A percentile compares a stretch with the other conserved stretches of the same genome.
Evolutionary conservation across 2,888 invertebrate species (phyloP).

Genomic region (Lacanobia wlatinum): DNA sequence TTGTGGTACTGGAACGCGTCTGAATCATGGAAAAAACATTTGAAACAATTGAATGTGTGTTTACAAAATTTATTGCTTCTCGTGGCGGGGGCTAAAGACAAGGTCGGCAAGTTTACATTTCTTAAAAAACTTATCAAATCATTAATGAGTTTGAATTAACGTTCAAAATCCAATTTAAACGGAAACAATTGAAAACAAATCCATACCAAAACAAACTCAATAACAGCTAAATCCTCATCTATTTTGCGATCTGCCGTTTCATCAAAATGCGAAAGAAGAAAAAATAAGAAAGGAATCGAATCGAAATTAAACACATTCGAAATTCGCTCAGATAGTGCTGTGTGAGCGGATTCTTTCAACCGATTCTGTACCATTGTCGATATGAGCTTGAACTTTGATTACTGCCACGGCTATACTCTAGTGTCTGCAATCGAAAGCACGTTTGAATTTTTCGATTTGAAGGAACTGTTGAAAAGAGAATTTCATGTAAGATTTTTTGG

Average conservation of each 20-base stretch:
- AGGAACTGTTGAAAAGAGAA: constrained; percentile 5
- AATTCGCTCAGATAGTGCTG: constrained; percentile 61
- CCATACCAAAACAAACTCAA: constrained; percentile 31
- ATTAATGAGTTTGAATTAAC: background rate
- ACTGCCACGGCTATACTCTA: constrained; percentile 32
- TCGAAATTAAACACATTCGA: constrained; percentile 64
- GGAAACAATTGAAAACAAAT: constrained; percentile 9
- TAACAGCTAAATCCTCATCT: constrained; percentile 47
- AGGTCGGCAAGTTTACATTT: background rate
- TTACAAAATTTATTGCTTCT: too few species aligned
- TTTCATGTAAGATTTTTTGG: constrained; percentile 10
- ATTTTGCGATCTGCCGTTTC: constrained; percentile 50
- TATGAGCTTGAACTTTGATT: constrained; percentile 62
- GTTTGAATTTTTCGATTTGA: constrained; percentile 42
- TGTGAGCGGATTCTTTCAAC: constrained; percentile 55
- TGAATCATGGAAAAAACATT: too few species aligned
- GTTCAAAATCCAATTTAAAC: constrained; percentile 18
- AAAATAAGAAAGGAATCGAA: constrained; percentile 65
- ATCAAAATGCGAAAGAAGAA: constrained; percentile 56
- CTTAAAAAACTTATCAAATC: background rate
- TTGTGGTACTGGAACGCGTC: too few species aligned
- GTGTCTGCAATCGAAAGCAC: constrained; percentile 28
- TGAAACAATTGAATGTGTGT: too few species aligned
- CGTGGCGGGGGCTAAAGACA: too few species aligned
- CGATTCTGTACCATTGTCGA: constrained; percentile 54